Conservation (phyloP, 1,140 invertebrate genomes). For the Aphelinus certus region DNA sequence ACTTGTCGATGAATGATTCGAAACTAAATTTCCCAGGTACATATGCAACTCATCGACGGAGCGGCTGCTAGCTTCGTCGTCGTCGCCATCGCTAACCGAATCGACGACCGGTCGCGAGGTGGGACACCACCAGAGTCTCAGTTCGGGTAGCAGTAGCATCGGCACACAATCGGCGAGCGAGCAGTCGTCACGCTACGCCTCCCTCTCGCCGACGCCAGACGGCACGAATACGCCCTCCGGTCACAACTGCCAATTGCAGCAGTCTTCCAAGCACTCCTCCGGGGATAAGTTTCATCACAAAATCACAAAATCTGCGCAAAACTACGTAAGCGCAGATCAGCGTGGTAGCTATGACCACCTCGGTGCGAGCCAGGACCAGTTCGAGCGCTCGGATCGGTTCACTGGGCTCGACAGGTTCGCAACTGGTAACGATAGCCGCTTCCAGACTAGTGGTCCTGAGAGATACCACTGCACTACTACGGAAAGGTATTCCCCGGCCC, state of each 20-base stretch:
- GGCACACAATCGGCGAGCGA: slow-evolving; percentile 43
- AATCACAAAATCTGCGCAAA: slow-evolving; percentile 48
- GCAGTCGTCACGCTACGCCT: slow-evolving; percentile 39
- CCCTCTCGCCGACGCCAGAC: slow-evolving; percentile 49
- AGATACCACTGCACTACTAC: slow-evolving; percentile 50
- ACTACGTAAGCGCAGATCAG: slow-evolving; percentile 30
- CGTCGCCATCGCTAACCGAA: slow-evolving; percentile 68
- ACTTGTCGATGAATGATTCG: neutral
- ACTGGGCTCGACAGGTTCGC: slow-evolving; percentile 17
- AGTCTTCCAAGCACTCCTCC: slow-evolving; percentile 27
- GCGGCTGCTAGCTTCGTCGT: slow-evolving; percentile 58
- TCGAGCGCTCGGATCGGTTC: slow-evolving; percentile 52
- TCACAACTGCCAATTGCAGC: slow-evolving; percentile 42
- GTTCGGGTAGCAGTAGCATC: slow-evolving; percentile 34
- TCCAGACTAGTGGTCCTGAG: slow-evolving; percentile 49
- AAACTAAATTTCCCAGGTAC: slow-evolving; percentile 41
- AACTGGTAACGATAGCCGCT: slow-evolving; percentile 11
- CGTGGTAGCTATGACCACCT: slow-evolving; percentile 46
- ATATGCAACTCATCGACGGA: slow-evolving; percentile 57
- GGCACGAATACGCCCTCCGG: slow-evolving; percentile 28
- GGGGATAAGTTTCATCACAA: slow-evolving; percentile 50
- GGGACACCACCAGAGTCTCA: slow-evolving; percentile 6
- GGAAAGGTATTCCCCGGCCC: slow-evolving; percentile 58
- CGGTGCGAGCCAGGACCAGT: slow-evolving; percentile 39
- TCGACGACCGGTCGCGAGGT: slow-evolving; percentile 45